Percentiles rank a stretch among this genome's conserved stretches.
These are phyloP conservation scores for Plecotus auritus DNA, from an alignment of 2,113 vertebrate genomes.

Conservation along the genomic window DNA sequence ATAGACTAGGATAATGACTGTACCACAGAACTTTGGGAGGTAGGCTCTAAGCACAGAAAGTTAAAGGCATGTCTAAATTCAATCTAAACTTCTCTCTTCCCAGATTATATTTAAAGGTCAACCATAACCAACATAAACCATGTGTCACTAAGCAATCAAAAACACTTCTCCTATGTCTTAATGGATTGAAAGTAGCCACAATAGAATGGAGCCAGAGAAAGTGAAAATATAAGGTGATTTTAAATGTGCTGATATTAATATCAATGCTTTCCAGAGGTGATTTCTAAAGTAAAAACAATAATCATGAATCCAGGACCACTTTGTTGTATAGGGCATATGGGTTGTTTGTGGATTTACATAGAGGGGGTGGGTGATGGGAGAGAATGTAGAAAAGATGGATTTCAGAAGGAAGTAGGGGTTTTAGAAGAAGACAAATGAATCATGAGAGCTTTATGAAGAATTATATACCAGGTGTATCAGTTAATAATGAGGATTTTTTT, in stretches of 20 bases:
- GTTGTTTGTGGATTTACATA: background rate
- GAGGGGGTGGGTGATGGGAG: background rate
- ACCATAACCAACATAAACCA: background rate
- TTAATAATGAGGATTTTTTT: too few relatives aligned
- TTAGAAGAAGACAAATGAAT: background rate
- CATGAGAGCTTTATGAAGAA: background rate
- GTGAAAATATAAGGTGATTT: background rate
- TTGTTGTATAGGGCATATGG: background rate
- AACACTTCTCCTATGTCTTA: background rate
- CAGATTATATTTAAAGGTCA: conserved; percentile 35
- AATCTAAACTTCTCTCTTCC: conserved; percentile 29
- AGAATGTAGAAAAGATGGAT: background rate
- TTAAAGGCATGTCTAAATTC: conserved; percentile 18
- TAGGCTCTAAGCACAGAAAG: conserved; percentile 25
- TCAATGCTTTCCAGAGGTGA: background rate
- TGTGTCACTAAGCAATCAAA: conserved; percentile 19
- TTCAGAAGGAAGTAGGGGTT: background rate
- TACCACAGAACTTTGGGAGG: conserved; percentile 41
- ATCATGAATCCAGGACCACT: background rate
- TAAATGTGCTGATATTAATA: background rate
- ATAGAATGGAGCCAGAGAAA: background rate
- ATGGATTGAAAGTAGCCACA: background rate
- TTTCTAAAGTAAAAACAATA: background rate
- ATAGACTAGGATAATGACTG: conserved; percentile 59
- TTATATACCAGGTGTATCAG: background rate